Percentiles rank a stretch among this genome's conserved stretches.
phyloP scores from a whole-genome alignment of 2,888 invertebrate genomes.

The Diadromus collaris region DNA sequence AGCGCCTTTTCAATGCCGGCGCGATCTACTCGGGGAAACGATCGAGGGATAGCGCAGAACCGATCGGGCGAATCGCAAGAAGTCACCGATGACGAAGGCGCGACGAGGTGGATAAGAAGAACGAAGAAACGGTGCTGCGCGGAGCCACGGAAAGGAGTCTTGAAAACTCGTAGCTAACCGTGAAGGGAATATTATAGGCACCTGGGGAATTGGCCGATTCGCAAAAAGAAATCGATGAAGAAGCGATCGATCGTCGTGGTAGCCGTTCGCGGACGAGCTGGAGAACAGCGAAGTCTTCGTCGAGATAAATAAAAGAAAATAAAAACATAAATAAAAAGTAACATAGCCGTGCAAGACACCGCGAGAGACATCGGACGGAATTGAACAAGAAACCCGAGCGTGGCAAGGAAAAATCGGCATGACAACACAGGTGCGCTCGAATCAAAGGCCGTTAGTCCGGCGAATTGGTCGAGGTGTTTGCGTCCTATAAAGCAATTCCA shows the following conservation, averaged over 20 bases:
- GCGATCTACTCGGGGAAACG: constrained; percentile 24
- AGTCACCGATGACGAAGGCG: constrained; percentile 27
- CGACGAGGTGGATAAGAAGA: background rate
- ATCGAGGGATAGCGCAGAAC: constrained; percentile 15
- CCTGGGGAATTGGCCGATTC: constrained; percentile 51
- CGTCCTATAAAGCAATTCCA: background rate
- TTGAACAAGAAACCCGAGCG: background rate
- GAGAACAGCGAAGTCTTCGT: constrained; percentile 63
- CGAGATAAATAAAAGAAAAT: constrained; percentile 57
- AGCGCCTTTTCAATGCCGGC: constrained; percentile 48
- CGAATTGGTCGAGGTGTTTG: constrained; percentile 30
- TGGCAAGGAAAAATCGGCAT: constrained; percentile 16
- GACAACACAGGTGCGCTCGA: constrained; percentile 25
- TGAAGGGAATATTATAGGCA: constrained; percentile 48
- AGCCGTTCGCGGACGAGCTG: constrained; percentile 53
- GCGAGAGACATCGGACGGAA: constrained; percentile 16
- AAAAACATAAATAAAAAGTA: background rate
- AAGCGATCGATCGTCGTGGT: constrained; percentile 48
- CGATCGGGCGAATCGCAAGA: constrained; percentile 32
- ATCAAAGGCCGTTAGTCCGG: constrained; percentile 21
- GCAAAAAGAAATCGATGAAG: constrained; percentile 58
- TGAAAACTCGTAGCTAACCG: constrained; percentile 27
- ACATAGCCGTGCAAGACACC: constrained; percentile 17
- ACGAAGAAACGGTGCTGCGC: constrained; percentile 1
- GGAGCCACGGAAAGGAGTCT: constrained; percentile 35